Conservation (phyloP, 2,797 vertebrate species). For the Falco novaeseelandiae region DNA sequence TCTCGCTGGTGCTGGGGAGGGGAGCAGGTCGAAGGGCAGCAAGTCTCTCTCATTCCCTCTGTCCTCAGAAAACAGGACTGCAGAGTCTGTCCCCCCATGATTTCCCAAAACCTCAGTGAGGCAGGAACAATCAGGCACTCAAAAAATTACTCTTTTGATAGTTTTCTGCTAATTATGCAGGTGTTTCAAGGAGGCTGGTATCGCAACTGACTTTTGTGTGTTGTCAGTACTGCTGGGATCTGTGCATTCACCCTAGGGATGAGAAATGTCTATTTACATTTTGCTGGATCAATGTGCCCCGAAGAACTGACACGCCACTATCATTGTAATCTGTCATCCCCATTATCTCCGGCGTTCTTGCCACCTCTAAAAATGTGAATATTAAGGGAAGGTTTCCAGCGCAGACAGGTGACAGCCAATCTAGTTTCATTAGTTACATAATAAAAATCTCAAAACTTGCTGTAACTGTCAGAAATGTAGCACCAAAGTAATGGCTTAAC, state of each 20-base stretch:
- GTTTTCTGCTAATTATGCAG: neutral
- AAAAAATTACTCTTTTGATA: neutral
- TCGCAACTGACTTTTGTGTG: rapidly evolving
- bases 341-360: neutral
- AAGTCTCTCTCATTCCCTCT: neutral
- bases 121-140: neutral
- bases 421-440: conserved; percentile 2
- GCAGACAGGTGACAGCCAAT: conserved; percentile 29
- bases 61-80: neutral
- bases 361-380: neutral
- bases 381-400: neutral
- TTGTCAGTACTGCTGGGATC: neutral
- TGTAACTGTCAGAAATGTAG: conserved; percentile 2
- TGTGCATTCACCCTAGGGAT: neutral
- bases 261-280: conserved; percentile 50
- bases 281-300: neutral
- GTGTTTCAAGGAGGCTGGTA: neutral
- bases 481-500: conserved; percentile 16
- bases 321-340: conserved; percentile 37
- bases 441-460: conserved; percentile 35
- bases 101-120: neutral
- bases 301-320: neutral
- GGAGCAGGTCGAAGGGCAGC: rapidly evolving
- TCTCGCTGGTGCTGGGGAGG: rapidly evolving
- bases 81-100: neutral